Base-by-base conservation (phyloP, 2,888 invertebrate species). In the Folsomia manolachei region DNA sequence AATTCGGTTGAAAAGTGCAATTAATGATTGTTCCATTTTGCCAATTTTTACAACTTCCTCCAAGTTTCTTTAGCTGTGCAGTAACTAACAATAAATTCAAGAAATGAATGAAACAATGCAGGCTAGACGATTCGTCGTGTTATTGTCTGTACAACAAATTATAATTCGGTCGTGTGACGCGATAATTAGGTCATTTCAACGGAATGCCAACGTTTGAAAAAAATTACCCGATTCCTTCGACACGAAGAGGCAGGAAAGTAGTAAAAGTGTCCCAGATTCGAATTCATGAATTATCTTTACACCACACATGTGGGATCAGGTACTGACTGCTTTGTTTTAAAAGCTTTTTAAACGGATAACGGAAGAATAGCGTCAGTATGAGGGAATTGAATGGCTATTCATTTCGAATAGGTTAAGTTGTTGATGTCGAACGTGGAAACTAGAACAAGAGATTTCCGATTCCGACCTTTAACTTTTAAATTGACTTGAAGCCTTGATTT, bases 351-450 rank as follows among this genome's bases (percentile, higher is more conserved):
- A 56, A 56, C 56, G 4, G 7, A 56, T 21, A 2, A 21, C 4
- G 56, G 2, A 23, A 14, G 21, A 62, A n/a, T n/a, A n/a, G n/a
- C n/a, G n/a, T n/a, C n/a, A n/a, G n/a, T n/a, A n/a, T n/a, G n/a
- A n/a, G n/a, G n/a, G n/a, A n/a, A n/a, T n/a, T n/a, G n/a, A n/a
- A n/a, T n/a, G n/a, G n/a, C n/a, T n/a, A n/a, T n/a, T n/a, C n/a
- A n/a, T n/a, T n/a, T n/a, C n/a, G n/a, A n/a, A n/a, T n/a, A 62
- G 9, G 62, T n/a, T n/a, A n/a, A n/a, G n/a, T n/a, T n/a, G n/a
- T n/a, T n/a, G n/a, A n/a, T n/a, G n/a, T n/a, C 39, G 23, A 66
- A 51, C 65, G 65, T 66, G 65, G 51, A 66, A 66, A 66, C 65
- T 66, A 52, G 65, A 66, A 14, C 65, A 21, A 52, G 2, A 2